Evolutionary conservation across 1,140 invertebrate genomes (phyloP).

Genomic region (Pogonomyrmex barbatus): DNA sequence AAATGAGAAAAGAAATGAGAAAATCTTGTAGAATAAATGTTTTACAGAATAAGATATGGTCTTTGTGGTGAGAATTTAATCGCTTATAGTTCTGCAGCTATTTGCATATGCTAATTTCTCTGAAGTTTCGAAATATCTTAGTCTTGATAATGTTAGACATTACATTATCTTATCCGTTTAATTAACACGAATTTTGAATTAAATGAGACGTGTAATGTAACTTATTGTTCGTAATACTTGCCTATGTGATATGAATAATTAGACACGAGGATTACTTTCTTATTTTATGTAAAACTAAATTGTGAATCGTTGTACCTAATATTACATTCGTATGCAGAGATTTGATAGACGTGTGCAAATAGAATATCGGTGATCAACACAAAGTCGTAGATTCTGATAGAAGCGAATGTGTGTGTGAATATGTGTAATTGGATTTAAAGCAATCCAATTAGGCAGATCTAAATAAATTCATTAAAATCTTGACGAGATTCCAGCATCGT

Average conservation of each 20-base stretch:
- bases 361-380: slow-evolving; percentile 23
- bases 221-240: neutral
- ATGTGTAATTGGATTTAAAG: slow-evolving; percentile 56
- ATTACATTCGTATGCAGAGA: neutral
- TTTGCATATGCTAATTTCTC: slow-evolving; percentile 10
- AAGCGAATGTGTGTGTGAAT: neutral
- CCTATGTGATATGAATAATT: neutral
- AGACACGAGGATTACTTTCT: neutral
- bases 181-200: neutral
- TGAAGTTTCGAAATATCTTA: slow-evolving; percentile 13
- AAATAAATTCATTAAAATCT: slow-evolving; percentile 74
- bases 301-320: neutral
- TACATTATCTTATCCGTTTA: neutral
- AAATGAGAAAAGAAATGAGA: neutral
- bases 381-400: slow-evolving; percentile 23
- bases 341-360: slow-evolving; percentile 3
- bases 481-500: slow-evolving; percentile 18
- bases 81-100: neutral
- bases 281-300: neutral
- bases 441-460: slow-evolving; percentile 72
- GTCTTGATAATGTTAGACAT: neutral
- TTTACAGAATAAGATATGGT: neutral
- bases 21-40: slow-evolving; percentile 23
- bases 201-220: neutral
- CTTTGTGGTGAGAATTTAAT: neutral